Conservation (phyloP, 2,797 vertebrate species). For the Acanthornis magna region DNA sequence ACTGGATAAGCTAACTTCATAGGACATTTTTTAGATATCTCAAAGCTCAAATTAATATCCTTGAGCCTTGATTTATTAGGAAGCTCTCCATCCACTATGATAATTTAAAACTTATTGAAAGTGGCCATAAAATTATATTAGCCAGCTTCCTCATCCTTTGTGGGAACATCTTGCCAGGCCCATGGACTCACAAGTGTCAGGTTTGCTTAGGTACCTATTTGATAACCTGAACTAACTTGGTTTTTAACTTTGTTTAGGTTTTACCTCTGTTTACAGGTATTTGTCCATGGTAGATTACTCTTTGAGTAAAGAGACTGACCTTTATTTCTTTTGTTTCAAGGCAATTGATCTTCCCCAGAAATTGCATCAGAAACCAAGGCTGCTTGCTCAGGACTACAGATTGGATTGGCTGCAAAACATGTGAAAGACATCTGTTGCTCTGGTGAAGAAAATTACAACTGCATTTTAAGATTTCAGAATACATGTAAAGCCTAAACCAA, state of each 20-base stretch:
- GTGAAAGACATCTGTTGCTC: background rate
- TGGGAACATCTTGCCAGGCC: background rate
- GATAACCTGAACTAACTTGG: background rate
- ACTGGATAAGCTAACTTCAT: background rate
- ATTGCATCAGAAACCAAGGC: background rate
- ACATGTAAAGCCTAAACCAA: background rate
- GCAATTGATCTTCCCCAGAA: background rate
- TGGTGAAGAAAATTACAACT: background rate
- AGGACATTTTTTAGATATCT: background rate
- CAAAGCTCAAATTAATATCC: background rate
- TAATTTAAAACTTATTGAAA: background rate
- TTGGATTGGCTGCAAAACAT: background rate
- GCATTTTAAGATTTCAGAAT: background rate
- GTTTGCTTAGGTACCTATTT: background rate
- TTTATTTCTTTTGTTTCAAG: background rate
- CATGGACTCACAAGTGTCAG: fast-evolving
- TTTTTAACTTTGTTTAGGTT: background rate
- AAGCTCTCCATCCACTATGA: background rate
- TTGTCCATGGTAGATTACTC: background rate
- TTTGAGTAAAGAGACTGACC: background rate
- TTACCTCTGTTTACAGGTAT: background rate
- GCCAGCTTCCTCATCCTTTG: fast-evolving
- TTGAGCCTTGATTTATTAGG: background rate
- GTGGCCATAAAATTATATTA: background rate
- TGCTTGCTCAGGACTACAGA: background rate